phyloP scores from a whole-genome alignment of 2,797 vertebrate genomes.

The Dipus sagitta region DNA sequence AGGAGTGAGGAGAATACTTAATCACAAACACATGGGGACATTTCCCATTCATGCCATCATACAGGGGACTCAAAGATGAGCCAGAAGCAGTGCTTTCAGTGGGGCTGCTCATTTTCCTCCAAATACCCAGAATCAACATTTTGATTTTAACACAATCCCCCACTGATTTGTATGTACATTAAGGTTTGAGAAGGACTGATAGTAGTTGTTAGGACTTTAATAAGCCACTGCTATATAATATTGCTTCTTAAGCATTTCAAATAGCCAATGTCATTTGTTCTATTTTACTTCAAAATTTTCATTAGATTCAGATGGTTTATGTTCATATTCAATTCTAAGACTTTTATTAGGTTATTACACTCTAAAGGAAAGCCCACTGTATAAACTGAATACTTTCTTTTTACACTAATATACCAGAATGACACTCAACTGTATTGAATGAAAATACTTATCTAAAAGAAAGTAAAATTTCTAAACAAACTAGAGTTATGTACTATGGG shows the following conservation, averaged over 20 bases:
- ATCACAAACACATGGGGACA: too few species aligned
- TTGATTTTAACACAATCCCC: slow-evolving; percentile 15
- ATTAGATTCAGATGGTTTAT: not conserved
- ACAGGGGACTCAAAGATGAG: not conserved
- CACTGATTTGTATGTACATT: not conserved
- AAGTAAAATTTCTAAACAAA: slow-evolving; percentile 1
- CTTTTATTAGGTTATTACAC: slow-evolving; percentile 32
- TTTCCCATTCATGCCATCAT: too few species aligned
- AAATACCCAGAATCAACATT: not conserved
- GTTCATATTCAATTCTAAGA: not conserved
- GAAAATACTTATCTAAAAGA: slow-evolving; percentile 46
- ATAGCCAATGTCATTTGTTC: not conserved
- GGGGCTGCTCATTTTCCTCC: not conserved
- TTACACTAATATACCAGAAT: slow-evolving; percentile 6
- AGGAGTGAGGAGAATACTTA: too few species aligned
- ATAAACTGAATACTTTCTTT: slow-evolving; percentile 4
- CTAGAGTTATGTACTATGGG: not conserved
- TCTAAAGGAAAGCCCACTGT: slow-evolving; percentile 9
- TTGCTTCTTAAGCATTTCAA: slow-evolving; percentile 5
- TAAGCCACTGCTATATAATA: not conserved
- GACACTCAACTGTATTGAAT: slow-evolving; percentile 22
- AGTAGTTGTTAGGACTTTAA: not conserved
- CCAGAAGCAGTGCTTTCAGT: not conserved
- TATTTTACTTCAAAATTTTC: not conserved
- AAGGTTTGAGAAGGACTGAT: not conserved